Evolutionary conservation across 1,140 invertebrate species (phyloP).

Genomic region (Drosophila azteca): DNA sequence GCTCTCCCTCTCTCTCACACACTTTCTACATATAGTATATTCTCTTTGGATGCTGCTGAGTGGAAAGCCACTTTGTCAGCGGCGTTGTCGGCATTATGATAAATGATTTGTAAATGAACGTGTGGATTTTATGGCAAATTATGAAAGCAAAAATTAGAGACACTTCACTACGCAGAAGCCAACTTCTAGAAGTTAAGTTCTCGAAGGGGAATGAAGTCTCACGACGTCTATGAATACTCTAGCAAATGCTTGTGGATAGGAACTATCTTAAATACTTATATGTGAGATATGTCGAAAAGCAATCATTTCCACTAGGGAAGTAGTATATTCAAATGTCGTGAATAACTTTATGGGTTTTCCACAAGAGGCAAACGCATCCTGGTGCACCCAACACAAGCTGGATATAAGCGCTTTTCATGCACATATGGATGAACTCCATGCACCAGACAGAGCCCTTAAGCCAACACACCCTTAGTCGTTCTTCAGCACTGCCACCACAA

Average conservation of each 20-base stretch:
- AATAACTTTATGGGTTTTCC: too few relatives aligned
- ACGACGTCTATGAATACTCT: not conserved
- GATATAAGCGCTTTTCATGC: too few relatives aligned
- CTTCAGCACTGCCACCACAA: not conserved
- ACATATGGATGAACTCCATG: too few relatives aligned
- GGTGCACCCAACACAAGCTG: too few relatives aligned
- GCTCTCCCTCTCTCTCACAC: constrained; percentile 9
- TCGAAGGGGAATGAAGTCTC: not conserved
- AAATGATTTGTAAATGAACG: constrained; percentile 58
- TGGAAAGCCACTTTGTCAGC: constrained; percentile 47
- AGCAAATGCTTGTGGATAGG: not conserved
- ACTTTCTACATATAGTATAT: not conserved
- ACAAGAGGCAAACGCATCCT: too few relatives aligned
- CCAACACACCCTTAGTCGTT: too few relatives aligned
- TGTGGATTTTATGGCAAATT: constrained; percentile 51
- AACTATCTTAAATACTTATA: too few relatives aligned
- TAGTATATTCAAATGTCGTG: too few relatives aligned
- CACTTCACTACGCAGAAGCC: not conserved
- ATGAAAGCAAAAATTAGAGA: constrained; percentile 25
- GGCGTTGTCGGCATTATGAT: constrained; percentile 35
- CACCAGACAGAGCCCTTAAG: too few relatives aligned
- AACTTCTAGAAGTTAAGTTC: not conserved
- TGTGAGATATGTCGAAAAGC: too few relatives aligned
- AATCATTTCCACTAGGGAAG: too few relatives aligned
- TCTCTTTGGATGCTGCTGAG: constrained; percentile 4